Evolutionary conservation across 2,888 invertebrate species (phyloP), one percentile per base, ranked within the genome.

Genomic region (Tuberolachnus salignus): DNA sequence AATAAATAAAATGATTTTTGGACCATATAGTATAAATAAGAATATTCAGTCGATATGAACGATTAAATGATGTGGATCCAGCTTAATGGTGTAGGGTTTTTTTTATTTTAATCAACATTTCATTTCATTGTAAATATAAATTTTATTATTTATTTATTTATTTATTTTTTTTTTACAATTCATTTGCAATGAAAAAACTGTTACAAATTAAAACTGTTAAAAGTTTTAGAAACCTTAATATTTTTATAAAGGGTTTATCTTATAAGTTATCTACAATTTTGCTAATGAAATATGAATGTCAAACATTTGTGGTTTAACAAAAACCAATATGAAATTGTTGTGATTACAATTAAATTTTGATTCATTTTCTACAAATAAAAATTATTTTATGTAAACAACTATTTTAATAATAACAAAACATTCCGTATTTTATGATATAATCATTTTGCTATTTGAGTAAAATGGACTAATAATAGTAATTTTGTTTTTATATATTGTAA

Each of bases 21-120:
- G 4, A 44, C 44, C 10, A 10, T 44, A 8, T 44, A 44, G 10
- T 44, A 10, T 44, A 44, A 44, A 44, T 44, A n/a, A n/a, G 16
- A 49, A 66, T 66, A 49, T 66, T 49, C 26, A 49, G n/a, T 11
- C n/a, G 3, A 16, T 67, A 69, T 34, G 16, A 34, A 16, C 26
- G 16, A 10, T 49, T 34, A 10, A 73, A 55, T 44, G 44, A 16
- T 64, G 74, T 55, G 74, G 55, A 74, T 74, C 64, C 44, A 66
- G 55, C 64, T 74, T 44, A 55, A 66, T 55, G 74, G 74, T 74
- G 74, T 74, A 74, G 64, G 74, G 64, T 11, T 19, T 71, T 51
- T 55, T 51, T 53, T 49, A 6, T n/a, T 34, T 34, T 71, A 34
- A 19, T 73, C 26, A 73, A 61, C 49, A 51, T 73, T 51, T 73